phyloP scores from a whole-genome alignment of 2,888 invertebrate species.

The Rhimphoctona megacephalus region DNA sequence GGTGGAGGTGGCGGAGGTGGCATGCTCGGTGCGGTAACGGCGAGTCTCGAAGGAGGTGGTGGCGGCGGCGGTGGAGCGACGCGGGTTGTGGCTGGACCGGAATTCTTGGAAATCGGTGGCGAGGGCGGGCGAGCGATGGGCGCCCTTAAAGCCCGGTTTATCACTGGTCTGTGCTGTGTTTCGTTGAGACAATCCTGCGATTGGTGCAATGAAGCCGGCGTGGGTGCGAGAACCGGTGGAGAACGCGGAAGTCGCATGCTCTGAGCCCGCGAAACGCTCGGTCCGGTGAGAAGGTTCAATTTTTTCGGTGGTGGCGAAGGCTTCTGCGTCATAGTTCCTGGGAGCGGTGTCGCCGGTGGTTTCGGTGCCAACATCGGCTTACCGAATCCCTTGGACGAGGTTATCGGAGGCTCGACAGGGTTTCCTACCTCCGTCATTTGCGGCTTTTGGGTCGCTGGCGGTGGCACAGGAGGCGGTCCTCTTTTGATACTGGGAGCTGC shows the following conservation, averaged over 20 bases:
- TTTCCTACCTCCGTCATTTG: constrained; percentile 85
- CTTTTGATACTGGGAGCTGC: constrained; percentile 84
- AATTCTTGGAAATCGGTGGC: constrained; percentile 86
- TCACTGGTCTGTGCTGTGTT: constrained; percentile 81
- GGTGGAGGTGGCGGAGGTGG: constrained; percentile 83
- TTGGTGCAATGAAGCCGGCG: constrained; percentile 86
- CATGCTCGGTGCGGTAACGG: constrained; percentile 80
- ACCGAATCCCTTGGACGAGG: constrained; percentile 85
- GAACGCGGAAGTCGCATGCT: constrained; percentile 94
- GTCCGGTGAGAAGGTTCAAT: constrained; percentile 84
- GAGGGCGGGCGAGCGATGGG: constrained; percentile 88
- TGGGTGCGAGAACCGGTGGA: constrained; percentile 86
- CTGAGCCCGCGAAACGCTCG: constrained; percentile 90
- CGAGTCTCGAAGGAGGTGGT: constrained; percentile 75
- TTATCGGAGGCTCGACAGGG: not conserved
- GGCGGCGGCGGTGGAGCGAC: constrained; percentile 59
- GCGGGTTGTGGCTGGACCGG: constrained; percentile 78
- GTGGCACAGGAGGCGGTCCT: constrained; percentile 94
- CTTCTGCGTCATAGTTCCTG: constrained; percentile 81
- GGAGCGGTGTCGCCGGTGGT: constrained; percentile 88
- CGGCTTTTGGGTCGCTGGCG: constrained; percentile 88
- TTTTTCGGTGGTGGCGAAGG: constrained; percentile 90
- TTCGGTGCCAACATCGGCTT: constrained; percentile 95
- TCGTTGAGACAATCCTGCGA: constrained; percentile 86
- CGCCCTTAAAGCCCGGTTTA: constrained; percentile 86